phyloP scores from a whole-genome alignment of 1,140 invertebrate species.

The Metaphire vulgaris region DNA sequence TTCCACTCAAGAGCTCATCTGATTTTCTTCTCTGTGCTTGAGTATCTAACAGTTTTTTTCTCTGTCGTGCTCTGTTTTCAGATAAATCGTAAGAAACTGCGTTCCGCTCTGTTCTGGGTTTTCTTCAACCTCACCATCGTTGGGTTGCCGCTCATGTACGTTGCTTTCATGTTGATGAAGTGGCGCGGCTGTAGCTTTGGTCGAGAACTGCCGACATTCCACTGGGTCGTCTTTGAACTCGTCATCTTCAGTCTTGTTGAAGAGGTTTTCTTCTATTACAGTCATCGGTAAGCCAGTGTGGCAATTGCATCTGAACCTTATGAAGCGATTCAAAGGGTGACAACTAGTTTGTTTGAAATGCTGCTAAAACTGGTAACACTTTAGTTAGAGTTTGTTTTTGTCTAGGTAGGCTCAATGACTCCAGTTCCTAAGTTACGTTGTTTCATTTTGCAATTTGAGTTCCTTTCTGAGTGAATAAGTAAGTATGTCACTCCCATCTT shows the following conservation, averaged over 20 bases:
- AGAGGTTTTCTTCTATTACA: constrained; percentile 80
- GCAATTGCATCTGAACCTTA: neutral
- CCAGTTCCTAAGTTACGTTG: no score
- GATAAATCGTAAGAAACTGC: constrained; percentile 42
- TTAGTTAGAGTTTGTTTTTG: neutral
- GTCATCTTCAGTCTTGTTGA: constrained; percentile 70
- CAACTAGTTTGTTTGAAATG: neutral
- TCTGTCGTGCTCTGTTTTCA: constrained; percentile 33
- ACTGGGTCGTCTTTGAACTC: constrained; percentile 72
- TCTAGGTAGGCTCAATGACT: no score
- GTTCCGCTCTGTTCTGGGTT: constrained; percentile 63
- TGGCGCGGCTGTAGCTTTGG: constrained; percentile 63
- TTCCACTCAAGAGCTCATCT: no score
- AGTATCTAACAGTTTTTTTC: no score
- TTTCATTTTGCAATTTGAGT: no score
- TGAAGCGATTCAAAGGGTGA: no score
- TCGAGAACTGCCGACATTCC: constrained; percentile 69
- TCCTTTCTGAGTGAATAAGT: no score
- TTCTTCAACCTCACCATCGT: constrained; percentile 72
- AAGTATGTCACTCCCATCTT: no score
- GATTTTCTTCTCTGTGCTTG: no score
- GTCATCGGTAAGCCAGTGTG: constrained; percentile 61
- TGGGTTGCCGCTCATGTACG: constrained; percentile 60
- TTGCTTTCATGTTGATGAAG: constrained; percentile 62
- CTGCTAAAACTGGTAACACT: neutral